Base-by-base conservation (phyloP, 2,888 invertebrate species). In the Deilephila elpenor region DNA sequence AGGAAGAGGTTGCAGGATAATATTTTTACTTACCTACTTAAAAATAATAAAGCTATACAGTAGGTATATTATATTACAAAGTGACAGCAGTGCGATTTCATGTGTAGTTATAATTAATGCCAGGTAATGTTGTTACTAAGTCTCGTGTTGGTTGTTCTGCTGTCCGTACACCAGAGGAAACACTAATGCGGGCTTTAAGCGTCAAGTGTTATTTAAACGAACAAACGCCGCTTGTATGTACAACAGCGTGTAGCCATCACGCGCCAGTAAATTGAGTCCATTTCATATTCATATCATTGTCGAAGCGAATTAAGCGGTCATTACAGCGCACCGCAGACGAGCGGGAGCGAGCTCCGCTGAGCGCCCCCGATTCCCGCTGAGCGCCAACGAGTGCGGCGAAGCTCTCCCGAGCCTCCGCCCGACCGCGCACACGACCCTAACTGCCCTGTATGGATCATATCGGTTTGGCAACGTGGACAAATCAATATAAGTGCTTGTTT, bases 251-350 rank as follows among this genome's bases (percentile, higher is more conserved):
- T 67, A 67, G 44, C 61, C 20, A 37, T 29, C 32, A 19, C 32
- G 34, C 20, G 56, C 56, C 19, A 56, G 56, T 56, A 56, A 51
- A 67, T 67, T 67, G 64, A 34, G 62, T 67, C 20, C 51, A 17
- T 25, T 51, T 51, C 51, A 20, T 67, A 51, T 67, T 67, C 67
- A 67, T 62, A 62, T 62, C n/a, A n/a, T 29, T 67, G 67, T 56
- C 25, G 64, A 20, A 64, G 51, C 44, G 44, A 67, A 67, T 67
- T 51, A 51, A 67, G 67, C 67, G 51, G 25, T 25, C 51, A 51
- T 51, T 67, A 67, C 29, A 67, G 67, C 17, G 14, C 11, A 51
- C 67, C 67, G 67, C 67, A 6, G 14, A 11, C 25, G 51, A 19
- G 20, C 25, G 44, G 44, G 44, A 11, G 25, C 51, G 25, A 25